phyloP scores from a whole-genome alignment of 2,888 invertebrate genomes.

The Cyaniris semiargus region DNA sequence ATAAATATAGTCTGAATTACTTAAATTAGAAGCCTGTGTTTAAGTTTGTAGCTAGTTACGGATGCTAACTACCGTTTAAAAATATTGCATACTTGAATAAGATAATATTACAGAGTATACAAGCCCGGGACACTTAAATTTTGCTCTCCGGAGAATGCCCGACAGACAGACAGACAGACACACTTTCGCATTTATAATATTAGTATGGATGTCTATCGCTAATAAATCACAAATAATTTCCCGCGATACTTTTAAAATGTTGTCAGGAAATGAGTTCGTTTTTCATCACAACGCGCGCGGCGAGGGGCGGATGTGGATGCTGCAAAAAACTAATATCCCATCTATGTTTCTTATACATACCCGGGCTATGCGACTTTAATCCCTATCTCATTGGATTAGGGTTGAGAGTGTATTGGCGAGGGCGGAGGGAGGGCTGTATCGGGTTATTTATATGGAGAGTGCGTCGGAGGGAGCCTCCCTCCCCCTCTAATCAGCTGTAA shows the following conservation, averaged over 20 bases:
- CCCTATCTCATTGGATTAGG: conserved; percentile 55
- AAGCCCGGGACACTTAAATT: no score
- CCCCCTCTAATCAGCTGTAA: conserved; percentile 79
- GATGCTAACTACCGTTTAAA: no score
- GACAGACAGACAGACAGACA: no score
- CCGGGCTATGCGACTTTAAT: conserved; percentile 41
- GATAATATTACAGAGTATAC: no score
- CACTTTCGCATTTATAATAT: no score
- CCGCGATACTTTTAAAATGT: conserved; percentile 46
- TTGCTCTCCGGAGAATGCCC: no score
- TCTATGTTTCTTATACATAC: conserved; percentile 60
- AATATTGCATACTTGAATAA: no score
- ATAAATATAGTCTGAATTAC: no score
- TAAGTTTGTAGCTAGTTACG: no score
- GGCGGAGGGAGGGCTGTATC: conserved; percentile 53
- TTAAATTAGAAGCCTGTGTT: no score
- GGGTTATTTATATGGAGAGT: conserved; percentile 77
- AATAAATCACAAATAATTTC: background rate
- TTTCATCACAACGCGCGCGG: conserved; percentile 68
- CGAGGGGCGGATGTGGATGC: conserved; percentile 59
- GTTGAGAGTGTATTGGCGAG: conserved; percentile 40
- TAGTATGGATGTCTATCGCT: background rate
- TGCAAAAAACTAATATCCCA: conserved; percentile 73
- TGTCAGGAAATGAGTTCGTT: conserved; percentile 68
- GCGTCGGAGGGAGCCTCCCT: conserved; percentile 66